Evolutionary conservation across 2,113 vertebrate genomes (phyloP).

Genomic region (Scartelaos histophorus): DNA sequence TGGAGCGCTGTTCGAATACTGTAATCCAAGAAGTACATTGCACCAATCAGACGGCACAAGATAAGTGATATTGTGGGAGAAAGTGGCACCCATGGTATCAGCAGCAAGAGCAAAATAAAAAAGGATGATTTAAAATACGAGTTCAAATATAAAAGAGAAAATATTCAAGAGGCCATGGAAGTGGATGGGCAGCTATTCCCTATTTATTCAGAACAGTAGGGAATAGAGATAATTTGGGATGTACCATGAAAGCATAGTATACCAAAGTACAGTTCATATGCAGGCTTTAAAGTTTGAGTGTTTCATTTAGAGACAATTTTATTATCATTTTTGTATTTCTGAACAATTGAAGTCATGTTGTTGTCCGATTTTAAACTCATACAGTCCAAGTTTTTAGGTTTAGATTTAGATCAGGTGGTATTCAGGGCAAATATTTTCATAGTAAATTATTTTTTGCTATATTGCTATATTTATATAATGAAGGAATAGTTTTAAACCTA

Average conservation of each 20-base stretch:
- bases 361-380: no score
- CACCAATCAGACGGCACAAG: slow-evolving; percentile 31
- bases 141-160: not conserved
- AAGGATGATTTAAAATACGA: not conserved
- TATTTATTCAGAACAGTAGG: not conserved
- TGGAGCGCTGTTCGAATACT: slow-evolving; percentile 38
- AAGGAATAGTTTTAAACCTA: no score
- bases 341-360: no score
- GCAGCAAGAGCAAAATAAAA: slow-evolving; percentile 4
- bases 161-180: not conserved
- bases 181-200: not conserved
- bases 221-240: not conserved
- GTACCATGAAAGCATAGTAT: not conserved
- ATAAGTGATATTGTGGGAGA: slow-evolving; percentile 39
- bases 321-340: no score
- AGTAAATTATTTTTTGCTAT: no score
- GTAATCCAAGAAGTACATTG: slow-evolving; percentile 56
- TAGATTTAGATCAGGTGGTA: no score
- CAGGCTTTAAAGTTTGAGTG: no score
- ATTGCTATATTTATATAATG: no score
- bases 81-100: slow-evolving; percentile 23
- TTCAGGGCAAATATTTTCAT: no score
- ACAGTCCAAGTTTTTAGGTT: no score
- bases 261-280: no score
- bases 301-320: no score